These are phyloP conservation scores for Dione vanillae DNA, from an alignment of 2,888 invertebrate species.

Conservation along the genomic window DNA sequence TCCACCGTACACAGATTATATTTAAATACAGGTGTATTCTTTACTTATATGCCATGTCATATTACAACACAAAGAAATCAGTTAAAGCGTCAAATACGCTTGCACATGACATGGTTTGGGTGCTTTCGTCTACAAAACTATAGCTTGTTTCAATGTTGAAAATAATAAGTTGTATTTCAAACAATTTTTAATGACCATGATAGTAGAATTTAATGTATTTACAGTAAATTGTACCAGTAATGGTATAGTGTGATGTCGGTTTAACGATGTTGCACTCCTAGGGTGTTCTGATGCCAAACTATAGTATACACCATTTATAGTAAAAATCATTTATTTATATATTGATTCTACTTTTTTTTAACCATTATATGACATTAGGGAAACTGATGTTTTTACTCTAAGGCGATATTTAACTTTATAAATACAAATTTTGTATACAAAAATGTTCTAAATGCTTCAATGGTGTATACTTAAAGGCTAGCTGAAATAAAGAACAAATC, in stretches of 20 bases:
- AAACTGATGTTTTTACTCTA: neutral
- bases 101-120: neutral
- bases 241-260: slow-evolving; percentile 41
- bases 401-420: neutral
- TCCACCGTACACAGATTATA: neutral
- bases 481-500: slow-evolving; percentile 23
- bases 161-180: slow-evolving; percentile 34
- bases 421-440: neutral
- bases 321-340: slow-evolving; percentile 9
- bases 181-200: slow-evolving; percentile 32
- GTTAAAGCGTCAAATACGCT: neutral
- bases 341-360: slow-evolving; percentile 1
- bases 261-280: slow-evolving; percentile 41
- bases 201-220: slow-evolving; percentile 31
- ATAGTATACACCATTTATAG: slow-evolving; percentile 34
- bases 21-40: neutral
- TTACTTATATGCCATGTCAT: neutral
- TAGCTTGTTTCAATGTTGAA: slow-evolving; percentile 23
- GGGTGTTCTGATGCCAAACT: slow-evolving; percentile 49
- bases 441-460: slow-evolving; percentile 9
- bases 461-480: slow-evolving; percentile 28
- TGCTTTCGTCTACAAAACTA: slow-evolving; percentile 9
- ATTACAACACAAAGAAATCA: neutral
- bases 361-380: neutral
- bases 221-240: slow-evolving; percentile 33